Evolutionary conservation across 2,888 invertebrate species (phyloP).

Genomic region (Orthosia gracilis): DNA sequence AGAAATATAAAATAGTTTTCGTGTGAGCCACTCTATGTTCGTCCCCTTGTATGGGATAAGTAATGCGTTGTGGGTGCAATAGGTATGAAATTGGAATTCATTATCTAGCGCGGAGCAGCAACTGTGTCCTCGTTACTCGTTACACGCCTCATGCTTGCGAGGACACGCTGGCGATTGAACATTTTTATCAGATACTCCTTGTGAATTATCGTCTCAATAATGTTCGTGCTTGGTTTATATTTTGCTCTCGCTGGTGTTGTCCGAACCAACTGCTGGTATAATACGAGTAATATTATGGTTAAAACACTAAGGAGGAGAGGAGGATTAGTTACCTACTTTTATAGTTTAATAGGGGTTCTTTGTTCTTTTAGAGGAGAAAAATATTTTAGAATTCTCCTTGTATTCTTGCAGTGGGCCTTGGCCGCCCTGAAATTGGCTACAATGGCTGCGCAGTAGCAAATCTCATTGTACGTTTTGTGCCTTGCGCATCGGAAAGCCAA

Average conservation of each 20-base stretch:
- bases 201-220: slow-evolving; percentile 31
- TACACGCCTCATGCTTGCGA: slow-evolving; percentile 67
- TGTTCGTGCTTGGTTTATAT: not conserved
- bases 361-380: no score
- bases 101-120: slow-evolving; percentile 87
- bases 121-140: slow-evolving; percentile 81
- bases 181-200: slow-evolving; percentile 41
- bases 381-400: no score
- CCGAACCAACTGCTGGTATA: no score
- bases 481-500: no score
- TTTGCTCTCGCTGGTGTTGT: not conserved
- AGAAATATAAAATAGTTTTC: slow-evolving; percentile 7
- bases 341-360: not conserved
- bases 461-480: no score
- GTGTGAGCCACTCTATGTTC: slow-evolving; percentile 62
- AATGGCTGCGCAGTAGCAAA: no score
- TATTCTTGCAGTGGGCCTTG: no score
- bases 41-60: slow-evolving; percentile 48
- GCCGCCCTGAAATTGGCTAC: no score
- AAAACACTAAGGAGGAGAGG: no score
- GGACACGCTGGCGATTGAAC: slow-evolving; percentile 39
- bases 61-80: slow-evolving; percentile 77
- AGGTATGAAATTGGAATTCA: slow-evolving; percentile 90
- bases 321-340: no score
- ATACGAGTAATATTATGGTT: no score